Percentiles rank a stretch among this genome's conserved stretches.
phyloP scores from a whole-genome alignment of 2,797 vertebrate genomes.

The Lepus townsendii region DNA sequence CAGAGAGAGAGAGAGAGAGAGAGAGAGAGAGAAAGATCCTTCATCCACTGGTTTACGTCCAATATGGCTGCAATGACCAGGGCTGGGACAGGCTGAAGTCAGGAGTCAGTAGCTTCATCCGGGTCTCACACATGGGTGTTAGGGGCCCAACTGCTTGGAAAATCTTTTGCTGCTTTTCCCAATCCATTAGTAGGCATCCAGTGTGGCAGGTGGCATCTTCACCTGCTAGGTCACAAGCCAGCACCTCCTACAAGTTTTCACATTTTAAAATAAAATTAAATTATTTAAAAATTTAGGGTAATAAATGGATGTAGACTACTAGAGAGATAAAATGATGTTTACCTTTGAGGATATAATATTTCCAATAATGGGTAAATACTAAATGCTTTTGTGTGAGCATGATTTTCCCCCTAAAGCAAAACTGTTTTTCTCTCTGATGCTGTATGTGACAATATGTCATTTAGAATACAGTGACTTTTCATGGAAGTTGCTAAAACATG shows the following conservation, averaged over 20 bases:
- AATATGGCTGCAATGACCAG: no score
- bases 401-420: slow-evolving; percentile 25
- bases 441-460: slow-evolving; percentile 1
- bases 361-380: neutral
- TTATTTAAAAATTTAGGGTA: neutral
- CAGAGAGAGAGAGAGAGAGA: no score
- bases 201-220: no score
- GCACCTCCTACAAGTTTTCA: neutral
- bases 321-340: rapidly evolving
- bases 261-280: slow-evolving; percentile 15
- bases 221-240: no score
- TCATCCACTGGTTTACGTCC: no score
- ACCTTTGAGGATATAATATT: neutral
- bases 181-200: no score
- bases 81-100: no score
- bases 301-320: slow-evolving; percentile 24
- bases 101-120: no score
- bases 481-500: slow-evolving; percentile 56
- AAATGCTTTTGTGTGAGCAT: slow-evolving; percentile 18
- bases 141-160: no score
- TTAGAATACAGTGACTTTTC: slow-evolving; percentile 67
- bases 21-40: no score
- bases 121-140: no score
- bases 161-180: no score
- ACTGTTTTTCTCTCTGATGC: slow-evolving; percentile 19